Base-by-base conservation (phyloP, 1,140 invertebrate genomes). In the Drosophila neocordata region DNA sequence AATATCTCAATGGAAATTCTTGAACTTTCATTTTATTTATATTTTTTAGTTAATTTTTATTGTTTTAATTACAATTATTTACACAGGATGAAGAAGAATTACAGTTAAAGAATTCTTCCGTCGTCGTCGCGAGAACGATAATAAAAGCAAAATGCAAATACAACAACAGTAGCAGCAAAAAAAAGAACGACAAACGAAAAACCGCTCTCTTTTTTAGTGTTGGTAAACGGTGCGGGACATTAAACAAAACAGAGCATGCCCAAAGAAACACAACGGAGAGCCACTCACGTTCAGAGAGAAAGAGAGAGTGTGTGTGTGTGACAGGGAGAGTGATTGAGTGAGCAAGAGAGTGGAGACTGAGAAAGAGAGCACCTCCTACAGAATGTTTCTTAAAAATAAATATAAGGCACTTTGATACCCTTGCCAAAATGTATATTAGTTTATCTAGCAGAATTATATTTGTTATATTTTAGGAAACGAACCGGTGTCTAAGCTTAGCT, bases 1-100 rank as follows among this genome's bases (percentile, higher is more conserved):
- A 56, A 56, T 34, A 56, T 34, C 53, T 56, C 31, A 34, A 34
- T 31, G 27, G 53, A 56, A 56, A 56, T 56, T 31, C 31, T 56
- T 56, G 41, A 48, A 48, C 18, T 48, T 48, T 48, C 41, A 48
- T 48, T 48, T 48, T 20, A 48, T 48, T 48, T 48, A 48, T 48
- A 56, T 56, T 56, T 56, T 34, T 13, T 56, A 9, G 27, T 34
- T 56, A 11, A 34, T 35, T 56, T 56, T 56, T 56, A 15, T 35
- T 56, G 27, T 34, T 56, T 55, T 56, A 56, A 56, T 56, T 56
- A 56, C 53, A 56, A 56, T 56, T 56, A 56, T 56, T 56, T 56
- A 56, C 53, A 56, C 53, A 56, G 53, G 53, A 56, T 56, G 53
- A 56, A 56, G 53, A 56, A 56, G 53, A 56, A 56, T 56, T 48